phyloP scores from a whole-genome alignment of 2,797 vertebrate species.

The Eurystomus glaucurus region DNA sequence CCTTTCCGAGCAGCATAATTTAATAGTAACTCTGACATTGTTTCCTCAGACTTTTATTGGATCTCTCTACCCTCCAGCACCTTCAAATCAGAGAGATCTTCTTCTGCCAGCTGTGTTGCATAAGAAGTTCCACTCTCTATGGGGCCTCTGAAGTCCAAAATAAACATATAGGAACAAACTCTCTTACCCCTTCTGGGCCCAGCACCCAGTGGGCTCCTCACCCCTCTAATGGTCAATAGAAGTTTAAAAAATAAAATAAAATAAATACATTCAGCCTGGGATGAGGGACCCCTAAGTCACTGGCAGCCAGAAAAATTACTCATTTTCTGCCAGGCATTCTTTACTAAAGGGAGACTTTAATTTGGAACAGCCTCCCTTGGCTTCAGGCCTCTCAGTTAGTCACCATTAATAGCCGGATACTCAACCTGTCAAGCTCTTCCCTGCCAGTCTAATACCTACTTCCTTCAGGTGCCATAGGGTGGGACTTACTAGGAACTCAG shows the following conservation, averaged over 20 bases:
- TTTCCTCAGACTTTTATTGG: background rate
- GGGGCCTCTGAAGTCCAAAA: slow-evolving; percentile 11
- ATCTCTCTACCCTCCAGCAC: background rate
- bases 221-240: background rate
- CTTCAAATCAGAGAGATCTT: slow-evolving; percentile 6
- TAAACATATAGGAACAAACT: slow-evolving; percentile 31
- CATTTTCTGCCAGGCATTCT: background rate
- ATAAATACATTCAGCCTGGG: background rate
- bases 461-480: slow-evolving; percentile 51
- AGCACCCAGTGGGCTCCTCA: background rate
- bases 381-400: slow-evolving; percentile 15
- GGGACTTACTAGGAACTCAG: slow-evolving; percentile 65
- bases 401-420: slow-evolving; percentile 49
- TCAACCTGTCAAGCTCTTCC: slow-evolving; percentile 58
- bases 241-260: background rate
- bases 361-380: slow-evolving; percentile 1
- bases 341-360: background rate
- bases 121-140: slow-evolving; percentile 24
- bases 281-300: slow-evolving; percentile 6
- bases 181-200: background rate
- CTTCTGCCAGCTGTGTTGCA: background rate
- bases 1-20: background rate
- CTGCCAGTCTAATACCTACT: slow-evolving; percentile 54
- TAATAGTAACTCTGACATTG: background rate
- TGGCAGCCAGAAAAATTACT: slow-evolving; percentile 24